Conservation (phyloP, 37 sponge, comb jelly and placozoan genomes). For the Haliclona indistincta region DNA sequence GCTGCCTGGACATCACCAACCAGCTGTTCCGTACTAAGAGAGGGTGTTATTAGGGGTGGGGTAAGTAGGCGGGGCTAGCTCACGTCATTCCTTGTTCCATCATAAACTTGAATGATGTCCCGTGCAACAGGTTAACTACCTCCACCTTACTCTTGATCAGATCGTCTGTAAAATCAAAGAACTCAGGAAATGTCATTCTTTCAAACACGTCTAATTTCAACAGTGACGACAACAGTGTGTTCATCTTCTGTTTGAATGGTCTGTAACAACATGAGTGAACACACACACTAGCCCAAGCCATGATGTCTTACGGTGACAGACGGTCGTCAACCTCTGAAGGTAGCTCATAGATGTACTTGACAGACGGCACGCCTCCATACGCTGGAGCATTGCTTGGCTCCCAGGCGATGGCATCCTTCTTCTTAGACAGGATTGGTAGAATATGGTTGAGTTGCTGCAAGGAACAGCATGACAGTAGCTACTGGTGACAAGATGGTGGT, state of each 20-base stretch:
- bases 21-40: constrained; percentile 16
- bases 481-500: not conserved
- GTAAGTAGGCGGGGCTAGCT: not conserved
- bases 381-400: constrained; percentile 20
- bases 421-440: constrained; percentile 75
- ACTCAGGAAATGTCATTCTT: constrained; percentile 75
- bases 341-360: constrained; percentile 83
- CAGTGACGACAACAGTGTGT: constrained; percentile 45
- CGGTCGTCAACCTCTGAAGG: constrained; percentile 70
- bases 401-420: constrained; percentile 92
- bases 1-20: constrained; percentile 7
- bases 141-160: constrained; percentile 71
- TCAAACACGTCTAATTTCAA: constrained; percentile 67
- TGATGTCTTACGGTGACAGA: constrained; percentile 61
- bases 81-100: constrained; percentile 53
- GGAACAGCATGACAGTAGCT: not conserved
- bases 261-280: constrained; percentile 11
- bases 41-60: not conserved
- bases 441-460: constrained; percentile 83
- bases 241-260: constrained; percentile 63
- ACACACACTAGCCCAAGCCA: not conserved
- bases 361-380: constrained; percentile 13
- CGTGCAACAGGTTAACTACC: constrained; percentile 57
- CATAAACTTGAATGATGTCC: constrained; percentile 55
- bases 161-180: constrained; percentile 72